These are phyloP conservation scores for Odontocolon sp. DNA, from an alignment of 2,888 invertebrate species.

Conservation along the genomic window DNA sequence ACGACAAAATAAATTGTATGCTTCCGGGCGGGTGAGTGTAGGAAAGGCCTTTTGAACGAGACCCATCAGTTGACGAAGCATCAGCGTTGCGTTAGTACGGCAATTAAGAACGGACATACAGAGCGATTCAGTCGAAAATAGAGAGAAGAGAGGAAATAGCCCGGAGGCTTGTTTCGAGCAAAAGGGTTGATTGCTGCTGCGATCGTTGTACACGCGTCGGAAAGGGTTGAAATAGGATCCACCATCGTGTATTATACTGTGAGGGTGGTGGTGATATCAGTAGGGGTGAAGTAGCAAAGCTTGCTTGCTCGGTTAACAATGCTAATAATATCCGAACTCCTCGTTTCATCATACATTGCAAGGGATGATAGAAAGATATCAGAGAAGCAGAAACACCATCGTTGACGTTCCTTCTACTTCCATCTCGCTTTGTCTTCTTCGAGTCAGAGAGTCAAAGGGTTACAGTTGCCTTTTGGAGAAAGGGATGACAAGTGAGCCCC, in stretches of 20 bases:
- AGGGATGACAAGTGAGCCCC: slow-evolving; percentile 59
- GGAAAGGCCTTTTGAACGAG: slow-evolving; percentile 60
- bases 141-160: slow-evolving; percentile 43
- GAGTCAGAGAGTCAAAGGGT: slow-evolving; percentile 72
- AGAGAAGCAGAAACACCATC: slow-evolving; percentile 39
- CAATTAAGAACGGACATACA: slow-evolving; percentile 69
- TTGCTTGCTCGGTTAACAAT: slow-evolving; percentile 78
- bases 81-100: slow-evolving; percentile 71
- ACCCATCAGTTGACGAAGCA: slow-evolving; percentile 70
- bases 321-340: slow-evolving; percentile 77
- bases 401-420: slow-evolving; percentile 16
- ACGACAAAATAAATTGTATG: background rate
- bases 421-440: slow-evolving; percentile 17
- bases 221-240: slow-evolving; percentile 66
- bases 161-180: slow-evolving; percentile 49
- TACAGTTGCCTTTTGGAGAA: slow-evolving; percentile 43
- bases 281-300: slow-evolving; percentile 43
- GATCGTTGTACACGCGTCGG: slow-evolving; percentile 36
- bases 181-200: slow-evolving; percentile 62
- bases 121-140: slow-evolving; percentile 57
- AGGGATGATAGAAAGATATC: slow-evolving; percentile 57
- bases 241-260: slow-evolving; percentile 68
- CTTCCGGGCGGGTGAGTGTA: too few relatives aligned
- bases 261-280: slow-evolving; percentile 51
- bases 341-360: slow-evolving; percentile 50